Evolutionary conservation across 2,888 invertebrate genomes (phyloP), one percentile per base, ranked within the genome.

Genomic region (Physocephala rufipes): DNA sequence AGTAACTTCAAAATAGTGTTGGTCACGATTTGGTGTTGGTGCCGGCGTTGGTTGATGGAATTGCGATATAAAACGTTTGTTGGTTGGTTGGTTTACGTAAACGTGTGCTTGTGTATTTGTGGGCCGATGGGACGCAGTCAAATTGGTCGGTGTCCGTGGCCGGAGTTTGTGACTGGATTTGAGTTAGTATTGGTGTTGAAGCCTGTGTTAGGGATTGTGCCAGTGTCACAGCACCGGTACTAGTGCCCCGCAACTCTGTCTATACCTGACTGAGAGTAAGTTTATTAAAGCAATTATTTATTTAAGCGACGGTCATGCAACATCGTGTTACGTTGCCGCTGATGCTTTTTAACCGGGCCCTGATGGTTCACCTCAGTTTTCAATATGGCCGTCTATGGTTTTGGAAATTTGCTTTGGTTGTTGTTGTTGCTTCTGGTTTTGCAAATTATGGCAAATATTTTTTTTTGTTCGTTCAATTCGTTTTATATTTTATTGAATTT

Each of bases 221-320:
- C 36, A 9, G 36, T 36, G 36, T 9, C 36, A 9, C 36, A 9
- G 36, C 9, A 9, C 36, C 36, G 36, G 36, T 36, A 9, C 36
- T 36, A 9, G 36, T 36, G 36, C 36, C 36, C n/a, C n/a, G n/a
- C n/a, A n/a, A n/a, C n/a, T n/a, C n/a, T n/a, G n/a, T n/a, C n/a
- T n/a, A n/a, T n/a, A n/a, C n/a, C n/a, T n/a, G n/a, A n/a, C n/a
- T n/a, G n/a, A n/a, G n/a, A n/a, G n/a, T n/a, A n/a, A n/a, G n/a
- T n/a, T n/a, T n/a, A n/a, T 47, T 47, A 55, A 68, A 47, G 51
- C 65, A 65, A 65, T 65, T 49, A 65, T 65, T 65, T 65, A 65
- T 65, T 65, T 65, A 65, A 65, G 51, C 51, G 65, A 21, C 65
- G 49, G 51, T 30, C 65, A 65, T 65, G 65, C 51, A 65, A 65